Conservation (phyloP, 2,888 invertebrate genomes). For the Thera britannica region DNA sequence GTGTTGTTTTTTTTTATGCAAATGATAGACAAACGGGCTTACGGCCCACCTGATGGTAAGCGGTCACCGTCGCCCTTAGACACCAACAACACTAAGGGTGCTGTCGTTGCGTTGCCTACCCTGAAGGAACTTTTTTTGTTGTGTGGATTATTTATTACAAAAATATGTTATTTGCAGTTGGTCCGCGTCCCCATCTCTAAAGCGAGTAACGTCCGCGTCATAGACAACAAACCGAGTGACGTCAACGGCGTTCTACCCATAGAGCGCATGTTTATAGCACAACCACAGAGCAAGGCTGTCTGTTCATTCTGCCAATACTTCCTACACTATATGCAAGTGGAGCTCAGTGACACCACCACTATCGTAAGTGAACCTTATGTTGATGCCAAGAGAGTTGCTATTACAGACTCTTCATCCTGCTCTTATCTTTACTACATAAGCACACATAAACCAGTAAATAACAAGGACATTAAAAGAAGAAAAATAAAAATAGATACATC, state of each 20-base stretch:
- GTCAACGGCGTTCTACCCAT: conserved; percentile 70
- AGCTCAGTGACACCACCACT: conserved; percentile 87
- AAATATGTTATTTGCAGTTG: conserved; percentile 41
- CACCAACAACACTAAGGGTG: no score
- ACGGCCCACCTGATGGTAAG: no score
- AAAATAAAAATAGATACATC: no score
- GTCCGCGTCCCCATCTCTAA: conserved; percentile 50
- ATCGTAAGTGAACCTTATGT: conserved; percentile 79
- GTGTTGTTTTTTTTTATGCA: no score
- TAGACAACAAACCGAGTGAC: conserved; percentile 37
- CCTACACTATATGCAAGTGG: conserved; percentile 91
- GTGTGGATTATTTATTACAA: not conserved
- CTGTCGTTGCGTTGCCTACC: no score
- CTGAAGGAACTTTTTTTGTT: not conserved
- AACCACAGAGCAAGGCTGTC: conserved; percentile 69
- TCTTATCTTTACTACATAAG: no score
- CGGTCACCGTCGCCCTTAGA: no score
- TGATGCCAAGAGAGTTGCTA: not conserved
- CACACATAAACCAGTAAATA: no score
- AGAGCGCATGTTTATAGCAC: conserved; percentile 71
- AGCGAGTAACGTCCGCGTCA: conserved; percentile 57
- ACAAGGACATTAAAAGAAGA: no score
- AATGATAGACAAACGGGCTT: no score
- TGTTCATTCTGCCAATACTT: conserved; percentile 94
- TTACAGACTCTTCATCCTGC: no score